These are phyloP conservation scores for Anneissia japonica DNA, from an alignment of 35 echinoderm and acorn worm genomes.

Conservation along the genomic window DNA sequence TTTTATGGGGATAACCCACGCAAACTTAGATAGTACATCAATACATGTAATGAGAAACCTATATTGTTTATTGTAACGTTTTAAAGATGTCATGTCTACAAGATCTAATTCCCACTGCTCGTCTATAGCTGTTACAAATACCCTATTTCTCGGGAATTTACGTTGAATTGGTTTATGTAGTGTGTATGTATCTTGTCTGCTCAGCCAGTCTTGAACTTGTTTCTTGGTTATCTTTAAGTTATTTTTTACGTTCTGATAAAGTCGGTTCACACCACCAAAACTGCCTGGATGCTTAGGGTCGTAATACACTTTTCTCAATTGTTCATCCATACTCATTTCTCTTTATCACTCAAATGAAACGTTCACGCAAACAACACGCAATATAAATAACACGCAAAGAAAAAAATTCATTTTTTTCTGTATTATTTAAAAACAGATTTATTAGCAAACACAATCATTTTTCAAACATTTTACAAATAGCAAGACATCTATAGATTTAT, in stretches of 20 bases:
- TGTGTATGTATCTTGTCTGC: constrained; percentile 8
- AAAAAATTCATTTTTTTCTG: no score
- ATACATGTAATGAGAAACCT: no score
- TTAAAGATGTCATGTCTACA: no score
- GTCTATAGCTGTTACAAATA: constrained; percentile 25
- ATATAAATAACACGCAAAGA: no score
- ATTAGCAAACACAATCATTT: no score
- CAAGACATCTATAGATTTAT: no score
- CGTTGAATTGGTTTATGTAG: constrained; percentile 28
- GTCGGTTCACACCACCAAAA: constrained; percentile 3
- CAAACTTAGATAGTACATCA: no score
- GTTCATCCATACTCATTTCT: background rate
- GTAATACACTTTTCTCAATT: constrained; percentile 20
- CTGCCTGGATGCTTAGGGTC: constrained; percentile 12
- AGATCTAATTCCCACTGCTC: constrained; percentile 24
- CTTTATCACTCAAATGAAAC: background rate
- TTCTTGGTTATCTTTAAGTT: background rate
- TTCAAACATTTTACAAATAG: no score
- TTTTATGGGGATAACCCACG: no score
- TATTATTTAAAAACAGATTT: no score
- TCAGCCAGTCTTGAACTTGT: constrained; percentile 8
- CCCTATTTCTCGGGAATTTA: background rate
- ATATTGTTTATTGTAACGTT: no score
- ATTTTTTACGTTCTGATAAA: background rate
- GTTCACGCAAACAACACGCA: background rate